Conservation (phyloP, 2,113 vertebrate species). For the Ahaetulla prasina region DNA sequence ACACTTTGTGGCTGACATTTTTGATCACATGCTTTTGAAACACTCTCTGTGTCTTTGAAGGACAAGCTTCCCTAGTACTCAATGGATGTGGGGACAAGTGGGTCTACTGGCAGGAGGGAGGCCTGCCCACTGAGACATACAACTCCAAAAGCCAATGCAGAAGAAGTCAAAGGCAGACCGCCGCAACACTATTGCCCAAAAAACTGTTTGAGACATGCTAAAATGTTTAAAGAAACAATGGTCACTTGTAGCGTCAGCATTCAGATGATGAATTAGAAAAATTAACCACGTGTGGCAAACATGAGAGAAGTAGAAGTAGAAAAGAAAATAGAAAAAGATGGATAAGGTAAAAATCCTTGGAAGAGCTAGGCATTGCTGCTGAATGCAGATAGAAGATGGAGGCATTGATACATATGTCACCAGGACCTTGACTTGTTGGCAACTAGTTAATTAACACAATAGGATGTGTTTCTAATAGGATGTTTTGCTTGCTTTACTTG, state of each 20-base stretch:
- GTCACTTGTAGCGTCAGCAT: not conserved
- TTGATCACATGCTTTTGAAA: not conserved
- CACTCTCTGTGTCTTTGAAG: not conserved
- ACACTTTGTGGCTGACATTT: not conserved
- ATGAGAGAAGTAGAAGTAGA: not conserved
- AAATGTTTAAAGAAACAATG: not conserved
- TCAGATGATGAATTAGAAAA: not conserved
- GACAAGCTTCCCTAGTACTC: not conserved
- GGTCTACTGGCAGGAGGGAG: not conserved
- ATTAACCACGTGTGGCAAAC: not conserved
- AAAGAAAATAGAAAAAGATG: not conserved
- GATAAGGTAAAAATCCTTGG: not conserved
- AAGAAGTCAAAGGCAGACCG: not conserved
- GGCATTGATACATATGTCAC: not conserved
- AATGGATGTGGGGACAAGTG: not conserved
- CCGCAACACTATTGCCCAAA: not conserved
- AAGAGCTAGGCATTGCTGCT: not conserved
- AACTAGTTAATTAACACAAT: not conserved
- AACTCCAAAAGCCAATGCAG: not conserved
- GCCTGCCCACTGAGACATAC: not conserved
- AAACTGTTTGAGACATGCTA: not conserved
- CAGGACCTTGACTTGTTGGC: not conserved
- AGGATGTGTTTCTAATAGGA: not conserved
- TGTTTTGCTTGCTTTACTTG: not conserved
- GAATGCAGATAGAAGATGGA: not conserved